These are phyloP conservation scores for Mustelus asterias DNA, from an alignment of 2,113 vertebrate species.

Conservation along the genomic window DNA sequence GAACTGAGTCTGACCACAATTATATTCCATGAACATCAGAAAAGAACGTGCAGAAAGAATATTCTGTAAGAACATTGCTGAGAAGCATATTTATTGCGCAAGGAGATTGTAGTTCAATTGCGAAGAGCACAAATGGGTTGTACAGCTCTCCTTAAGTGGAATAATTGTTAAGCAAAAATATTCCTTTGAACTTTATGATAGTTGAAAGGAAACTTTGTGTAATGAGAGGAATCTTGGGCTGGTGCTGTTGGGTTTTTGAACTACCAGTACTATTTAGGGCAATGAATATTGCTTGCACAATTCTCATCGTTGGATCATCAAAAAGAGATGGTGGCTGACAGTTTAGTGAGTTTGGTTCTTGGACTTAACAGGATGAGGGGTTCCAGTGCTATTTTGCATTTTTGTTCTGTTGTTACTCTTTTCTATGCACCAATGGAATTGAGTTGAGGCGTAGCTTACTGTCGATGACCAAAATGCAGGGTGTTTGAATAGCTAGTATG, in stretches of 20 bases:
- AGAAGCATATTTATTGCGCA: not conserved
- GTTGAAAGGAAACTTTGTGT: not conserved
- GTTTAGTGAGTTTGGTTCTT: not conserved
- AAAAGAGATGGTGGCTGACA: not conserved
- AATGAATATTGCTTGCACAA: not conserved
- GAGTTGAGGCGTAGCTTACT: not conserved
- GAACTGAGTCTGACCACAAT: not conserved
- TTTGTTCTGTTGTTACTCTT: not conserved
- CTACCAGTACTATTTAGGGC: not conserved
- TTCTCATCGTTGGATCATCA: not conserved
- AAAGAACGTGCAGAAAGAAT: not conserved
- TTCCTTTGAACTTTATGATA: not conserved
- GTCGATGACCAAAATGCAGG: not conserved
- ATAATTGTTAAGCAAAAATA: not conserved
- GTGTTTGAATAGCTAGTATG: not conserved
- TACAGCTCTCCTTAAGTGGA: not conserved
- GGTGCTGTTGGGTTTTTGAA: not conserved
- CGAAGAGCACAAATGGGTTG: not conserved
- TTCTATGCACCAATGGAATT: not conserved
- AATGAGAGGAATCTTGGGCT: not conserved
- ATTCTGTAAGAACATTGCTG: not conserved
- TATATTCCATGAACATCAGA: not conserved
- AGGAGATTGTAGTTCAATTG: not conserved
- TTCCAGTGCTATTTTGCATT: not conserved
- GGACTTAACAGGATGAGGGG: not conserved